phyloP scores from a whole-genome alignment of 2,888 invertebrate species.

The Ophioninae sp. region DNA sequence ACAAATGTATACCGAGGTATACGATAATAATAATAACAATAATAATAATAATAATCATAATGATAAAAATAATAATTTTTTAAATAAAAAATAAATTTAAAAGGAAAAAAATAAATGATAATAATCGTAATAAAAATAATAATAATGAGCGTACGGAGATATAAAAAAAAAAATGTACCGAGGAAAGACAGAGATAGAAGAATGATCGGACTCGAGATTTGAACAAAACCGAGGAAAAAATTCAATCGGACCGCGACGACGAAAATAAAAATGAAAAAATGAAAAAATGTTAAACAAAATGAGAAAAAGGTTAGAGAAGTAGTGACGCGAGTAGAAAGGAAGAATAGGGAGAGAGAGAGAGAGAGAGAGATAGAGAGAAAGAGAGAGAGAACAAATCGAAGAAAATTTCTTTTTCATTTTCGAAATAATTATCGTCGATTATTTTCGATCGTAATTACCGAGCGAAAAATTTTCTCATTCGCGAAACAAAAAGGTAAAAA shows the following conservation, averaged over 20 bases:
- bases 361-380: conserved; percentile 52
- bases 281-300: conserved; percentile 42
- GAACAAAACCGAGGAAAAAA: conserved; percentile 1
- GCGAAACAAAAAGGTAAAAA: neutral
- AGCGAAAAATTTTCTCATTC: too few species aligned
- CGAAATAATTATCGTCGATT: conserved; percentile 11
- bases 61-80: too few species aligned
- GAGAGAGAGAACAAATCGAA: conserved; percentile 45
- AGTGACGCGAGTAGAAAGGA: conserved; percentile 38
- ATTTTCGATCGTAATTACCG: neutral
- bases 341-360: conserved; percentile 48
- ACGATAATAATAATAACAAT: conserved; percentile 32
- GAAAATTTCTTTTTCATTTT: conserved; percentile 15
- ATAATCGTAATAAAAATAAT: conserved; percentile 28
- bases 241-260: conserved; percentile 29
- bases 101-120: neutral
- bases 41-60: neutral
- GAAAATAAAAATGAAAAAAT: neutral
- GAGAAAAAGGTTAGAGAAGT: conserved; percentile 48
- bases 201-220: conserved; percentile 33
- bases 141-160: conserved; percentile 45
- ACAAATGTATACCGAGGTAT: conserved; percentile 54
- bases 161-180: conserved; percentile 45
- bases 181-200: conserved; percentile 34
- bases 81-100: too few species aligned